Conservation (phyloP, 1,140 invertebrate species). For the Eumeta japonica region DNA sequence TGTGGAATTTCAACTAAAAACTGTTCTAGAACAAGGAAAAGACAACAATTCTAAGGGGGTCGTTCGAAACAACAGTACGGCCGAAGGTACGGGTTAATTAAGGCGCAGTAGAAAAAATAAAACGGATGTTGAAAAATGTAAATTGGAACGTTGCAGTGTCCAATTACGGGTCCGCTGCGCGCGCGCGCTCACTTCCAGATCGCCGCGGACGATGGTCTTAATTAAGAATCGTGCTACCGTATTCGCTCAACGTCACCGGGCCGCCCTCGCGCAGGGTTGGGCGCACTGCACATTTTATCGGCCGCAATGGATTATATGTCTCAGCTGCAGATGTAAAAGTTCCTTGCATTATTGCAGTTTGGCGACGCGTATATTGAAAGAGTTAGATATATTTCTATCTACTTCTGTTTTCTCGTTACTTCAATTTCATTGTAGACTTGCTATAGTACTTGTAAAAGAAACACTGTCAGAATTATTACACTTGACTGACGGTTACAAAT, state of each 20-base stretch:
- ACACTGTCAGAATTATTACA: too few relatives aligned
- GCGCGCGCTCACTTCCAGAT: slow-evolving; percentile 22
- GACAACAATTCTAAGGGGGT: too few relatives aligned
- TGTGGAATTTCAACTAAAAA: slow-evolving; percentile 8
- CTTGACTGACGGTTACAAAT: too few relatives aligned
- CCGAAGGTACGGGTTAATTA: slow-evolving; percentile 25
- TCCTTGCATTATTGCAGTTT: slow-evolving; percentile 28
- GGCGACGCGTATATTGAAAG: slow-evolving; percentile 28
- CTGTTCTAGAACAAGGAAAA: too few relatives aligned
- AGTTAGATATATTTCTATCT: slow-evolving; percentile 16
- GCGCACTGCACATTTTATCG: too few relatives aligned
- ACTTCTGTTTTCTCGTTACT: slow-evolving; percentile 8
- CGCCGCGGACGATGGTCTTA: slow-evolving; percentile 35
- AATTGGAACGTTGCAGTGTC: slow-evolving; percentile 16
- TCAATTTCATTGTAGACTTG: too few relatives aligned
- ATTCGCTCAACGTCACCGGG: slow-evolving; percentile 31
- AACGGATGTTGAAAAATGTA: slow-evolving; percentile 23
- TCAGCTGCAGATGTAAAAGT: too few relatives aligned
- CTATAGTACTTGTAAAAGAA: too few relatives aligned
- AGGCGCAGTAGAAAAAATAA: slow-evolving; percentile 17
- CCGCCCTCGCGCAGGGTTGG: too few relatives aligned
- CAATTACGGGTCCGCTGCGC: slow-evolving; percentile 29
- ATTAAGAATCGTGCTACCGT: slow-evolving; percentile 46
- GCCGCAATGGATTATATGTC: too few relatives aligned
- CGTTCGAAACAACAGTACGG: too few relatives aligned